A percentile compares a stretch with the other conserved stretches of the same genome.
Conservation (phyloP, 1,140 invertebrate genomes). For the Episyrphus balteatus region DNA sequence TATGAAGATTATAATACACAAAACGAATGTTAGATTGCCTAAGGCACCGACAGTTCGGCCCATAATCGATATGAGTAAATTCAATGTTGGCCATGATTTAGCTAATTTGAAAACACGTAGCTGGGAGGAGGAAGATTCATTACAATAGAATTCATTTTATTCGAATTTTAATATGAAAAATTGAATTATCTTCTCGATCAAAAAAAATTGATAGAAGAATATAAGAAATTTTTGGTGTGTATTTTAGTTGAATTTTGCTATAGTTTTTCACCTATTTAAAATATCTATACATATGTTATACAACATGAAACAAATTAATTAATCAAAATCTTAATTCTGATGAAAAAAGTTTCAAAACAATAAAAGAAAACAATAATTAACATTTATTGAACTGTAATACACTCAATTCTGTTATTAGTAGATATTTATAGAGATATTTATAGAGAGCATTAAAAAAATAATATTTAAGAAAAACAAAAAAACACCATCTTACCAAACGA, state of each 20-base stretch:
- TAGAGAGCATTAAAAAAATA: background rate
- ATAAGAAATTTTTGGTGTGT: no score
- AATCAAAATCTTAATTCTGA: no score
- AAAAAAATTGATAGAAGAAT: background rate
- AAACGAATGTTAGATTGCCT: conserved; percentile 94
- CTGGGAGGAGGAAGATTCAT: conserved; percentile 46
- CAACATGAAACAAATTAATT: no score
- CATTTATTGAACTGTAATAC: no score
- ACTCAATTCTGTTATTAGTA: no score
- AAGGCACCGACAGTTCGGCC: conserved; percentile 94
- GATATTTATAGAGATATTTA: no score
- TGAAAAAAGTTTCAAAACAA: no score
- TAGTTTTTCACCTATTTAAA: no score
- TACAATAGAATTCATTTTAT: background rate
- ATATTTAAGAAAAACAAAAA: background rate
- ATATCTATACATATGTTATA: no score
- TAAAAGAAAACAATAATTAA: no score
- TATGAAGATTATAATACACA: conserved; percentile 98
- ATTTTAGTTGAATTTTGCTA: no score
- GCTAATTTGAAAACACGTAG: conserved; percentile 98
- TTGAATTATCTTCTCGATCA: background rate
- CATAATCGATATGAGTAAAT: conserved; percentile 97
- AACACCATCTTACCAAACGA: conserved; percentile 72
- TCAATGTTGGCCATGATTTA: conserved; percentile 97
- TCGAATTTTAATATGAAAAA: background rate